Conservation (phyloP, 30 jellyfish, hydroid and myxozoan species). For the Turritopsis dohrnii region DNA sequence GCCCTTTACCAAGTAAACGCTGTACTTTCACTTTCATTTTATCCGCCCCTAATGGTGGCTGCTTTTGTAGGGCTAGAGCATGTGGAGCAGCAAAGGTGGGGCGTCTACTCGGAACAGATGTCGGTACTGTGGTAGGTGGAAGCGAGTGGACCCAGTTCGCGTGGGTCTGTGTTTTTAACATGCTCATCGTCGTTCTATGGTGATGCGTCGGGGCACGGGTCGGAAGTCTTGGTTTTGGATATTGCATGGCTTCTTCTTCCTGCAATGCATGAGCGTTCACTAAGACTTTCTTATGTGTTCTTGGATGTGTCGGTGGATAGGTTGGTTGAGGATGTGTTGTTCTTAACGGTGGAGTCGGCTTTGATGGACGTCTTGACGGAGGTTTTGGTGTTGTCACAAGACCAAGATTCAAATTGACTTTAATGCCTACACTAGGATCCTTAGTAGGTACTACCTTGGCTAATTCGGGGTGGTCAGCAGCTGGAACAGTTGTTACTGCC, state of each 20-base stretch:
- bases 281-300: neutral
- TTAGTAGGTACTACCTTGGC: neutral
- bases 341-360: neutral
- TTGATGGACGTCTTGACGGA: neutral
- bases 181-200: neutral
- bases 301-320: neutral
- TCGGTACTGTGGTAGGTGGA: conserved; percentile 15
- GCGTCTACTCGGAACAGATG: neutral
- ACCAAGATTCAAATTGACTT: neutral
- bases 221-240: conserved; percentile 19
- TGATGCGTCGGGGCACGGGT: neutral
- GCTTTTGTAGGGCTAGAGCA: neutral
- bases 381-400: conserved; percentile 17
- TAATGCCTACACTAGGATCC: neutral
- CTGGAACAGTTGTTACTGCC: neutral
- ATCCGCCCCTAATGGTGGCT: neutral
- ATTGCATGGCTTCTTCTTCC: neutral
- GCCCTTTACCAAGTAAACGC: conserved; percentile 14
- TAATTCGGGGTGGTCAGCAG: neutral
- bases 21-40: conserved; percentile 6
- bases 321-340: conserved; percentile 21
- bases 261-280: neutral
- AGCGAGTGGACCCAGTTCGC: conserved; percentile 29
- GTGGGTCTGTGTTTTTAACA: conserved; percentile 26
- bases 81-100: conserved; percentile 43